Evolutionary conservation across 1,140 invertebrate species (phyloP).

Genomic region (Brachionus calyciflorus): DNA sequence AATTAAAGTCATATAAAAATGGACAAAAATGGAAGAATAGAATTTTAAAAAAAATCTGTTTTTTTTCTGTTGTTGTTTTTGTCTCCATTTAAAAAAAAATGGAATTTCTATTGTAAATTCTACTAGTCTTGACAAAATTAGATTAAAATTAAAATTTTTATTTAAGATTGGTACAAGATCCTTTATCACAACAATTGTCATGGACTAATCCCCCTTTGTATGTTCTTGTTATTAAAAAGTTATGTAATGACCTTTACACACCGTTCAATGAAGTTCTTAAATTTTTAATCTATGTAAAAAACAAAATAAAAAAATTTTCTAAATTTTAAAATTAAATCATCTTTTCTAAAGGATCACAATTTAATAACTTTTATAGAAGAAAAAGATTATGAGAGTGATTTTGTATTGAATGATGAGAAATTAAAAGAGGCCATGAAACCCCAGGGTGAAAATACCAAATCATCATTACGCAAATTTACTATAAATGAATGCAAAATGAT

Average conservation of each 20-base stretch:
- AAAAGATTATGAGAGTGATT: constrained; percentile 18
- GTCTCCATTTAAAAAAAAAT: neutral
- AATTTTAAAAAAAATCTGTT: too few species aligned
- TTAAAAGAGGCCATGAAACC: neutral
- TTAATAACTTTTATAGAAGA: constrained; percentile 26
- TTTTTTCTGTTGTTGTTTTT: too few species aligned
- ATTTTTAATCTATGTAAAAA: constrained; percentile 29
- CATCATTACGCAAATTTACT: constrained; percentile 21
- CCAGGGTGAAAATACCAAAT: neutral
- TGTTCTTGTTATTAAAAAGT: constrained; percentile 39
- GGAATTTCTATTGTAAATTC: constrained; percentile 4
- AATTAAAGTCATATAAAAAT: too few species aligned
- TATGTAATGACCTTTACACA: neutral
- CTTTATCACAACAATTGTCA: constrained; percentile 32
- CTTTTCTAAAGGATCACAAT: constrained; percentile 30
- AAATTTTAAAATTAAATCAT: neutral
- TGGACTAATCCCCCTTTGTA: constrained; percentile 37
- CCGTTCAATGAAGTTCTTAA: constrained; percentile 38
- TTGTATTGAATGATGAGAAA: neutral
- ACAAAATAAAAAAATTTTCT: neutral
- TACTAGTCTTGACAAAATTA: neutral
- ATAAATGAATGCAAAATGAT: neutral
- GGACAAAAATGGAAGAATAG: too few species aligned
- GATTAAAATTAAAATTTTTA: neutral
- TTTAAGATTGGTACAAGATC: constrained; percentile 38